Evolutionary conservation across 2,113 vertebrate genomes (phyloP), one percentile per base, ranked within the genome.

Genomic region (Perccottus glenii): DNA sequence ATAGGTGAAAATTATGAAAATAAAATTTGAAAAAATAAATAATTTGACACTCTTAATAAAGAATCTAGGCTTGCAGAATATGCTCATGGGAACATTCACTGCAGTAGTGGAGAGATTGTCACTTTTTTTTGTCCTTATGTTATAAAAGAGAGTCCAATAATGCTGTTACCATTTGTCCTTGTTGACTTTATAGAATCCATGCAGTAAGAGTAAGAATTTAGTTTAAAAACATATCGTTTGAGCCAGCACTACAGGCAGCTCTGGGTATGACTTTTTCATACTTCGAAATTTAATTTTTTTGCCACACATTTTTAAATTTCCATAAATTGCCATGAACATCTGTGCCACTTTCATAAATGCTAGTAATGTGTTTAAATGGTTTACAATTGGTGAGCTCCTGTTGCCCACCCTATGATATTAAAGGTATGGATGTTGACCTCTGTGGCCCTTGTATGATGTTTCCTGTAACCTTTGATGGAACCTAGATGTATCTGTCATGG

Each of bases 351-450:
- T 80, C 77, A 82, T 80, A 52, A 74, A 82, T 57, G 81, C 83
- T 86, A 81, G 77, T 73, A 46, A 83, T 75, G 77, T 89, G 84
- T 90, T 86, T 81, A n/a, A 86, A 84, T 85, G 77, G 87, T 91
- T 90, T 89, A 91, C 87, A 88, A 74, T 66, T 69, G 86, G 82
- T 85, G 85, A 90, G 81, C 79, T 73, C 77, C 84, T 60, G 66
- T 81, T 42, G 77, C 81, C 85, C 88, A 64, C 86, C 85, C 82
- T 84, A 79, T 84, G 87, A 86, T 91, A 71, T 88, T 86, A 85
- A 88, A 70, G 65, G 88, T 89, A 90, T 88, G 89, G 88, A 87
- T 90, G 86, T 92, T 88, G 85, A 87, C 85, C 81, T 87, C 87
- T 89, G 87, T 91, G 87, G 73, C 83, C 78, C 80, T 83, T 59